A percentile compares a stretch with the other conserved stretches of the same genome.
Conservation (phyloP, 2,888 invertebrate species). For the Hirtodrosophila trivittata region DNA sequence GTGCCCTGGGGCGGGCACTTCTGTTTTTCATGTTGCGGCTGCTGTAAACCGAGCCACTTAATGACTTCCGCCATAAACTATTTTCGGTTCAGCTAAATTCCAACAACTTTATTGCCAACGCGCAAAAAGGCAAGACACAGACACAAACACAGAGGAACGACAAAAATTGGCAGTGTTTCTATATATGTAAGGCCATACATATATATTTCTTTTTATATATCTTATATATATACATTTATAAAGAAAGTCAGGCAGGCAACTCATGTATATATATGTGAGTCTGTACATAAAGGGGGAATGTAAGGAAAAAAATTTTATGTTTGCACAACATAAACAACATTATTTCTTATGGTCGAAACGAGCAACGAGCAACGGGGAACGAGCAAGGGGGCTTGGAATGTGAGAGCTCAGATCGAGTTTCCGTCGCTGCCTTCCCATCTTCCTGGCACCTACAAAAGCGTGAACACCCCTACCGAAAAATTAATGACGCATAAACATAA, state of each 20-base stretch:
- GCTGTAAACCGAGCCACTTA: conserved; percentile 78
- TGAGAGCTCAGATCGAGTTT: neutral
- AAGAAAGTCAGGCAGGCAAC: conserved; percentile 26
- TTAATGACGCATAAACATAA: conserved; percentile 70
- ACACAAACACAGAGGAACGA: conserved; percentile 53
- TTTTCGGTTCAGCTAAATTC: conserved; percentile 79
- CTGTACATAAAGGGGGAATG: conserved; percentile 36
- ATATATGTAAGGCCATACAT: conserved; percentile 10
- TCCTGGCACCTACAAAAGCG: conserved; percentile 65
- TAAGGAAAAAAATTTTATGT: conserved; percentile 65
- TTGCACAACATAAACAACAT: conserved; percentile 79
- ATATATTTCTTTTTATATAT: conserved; percentile 9
- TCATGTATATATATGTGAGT: conserved; percentile 31
- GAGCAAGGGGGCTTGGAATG: conserved; percentile 22
- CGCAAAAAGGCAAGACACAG: conserved; percentile 43
- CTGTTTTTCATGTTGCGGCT: conserved; percentile 78
- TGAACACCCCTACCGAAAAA: conserved; percentile 52
- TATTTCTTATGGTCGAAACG: conserved; percentile 71
- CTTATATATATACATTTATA: conserved; percentile 14
- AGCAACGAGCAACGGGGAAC: conserved; percentile 31
- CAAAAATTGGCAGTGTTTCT: conserved; percentile 65
- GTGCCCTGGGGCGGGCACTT: conserved; percentile 58
- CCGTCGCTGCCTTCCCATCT: conserved; percentile 19
- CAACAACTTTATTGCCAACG: conserved; percentile 75
- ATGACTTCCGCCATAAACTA: conserved; percentile 79